Base-by-base conservation (phyloP, 1,140 invertebrate genomes). In the Saxidomus purpurata region DNA sequence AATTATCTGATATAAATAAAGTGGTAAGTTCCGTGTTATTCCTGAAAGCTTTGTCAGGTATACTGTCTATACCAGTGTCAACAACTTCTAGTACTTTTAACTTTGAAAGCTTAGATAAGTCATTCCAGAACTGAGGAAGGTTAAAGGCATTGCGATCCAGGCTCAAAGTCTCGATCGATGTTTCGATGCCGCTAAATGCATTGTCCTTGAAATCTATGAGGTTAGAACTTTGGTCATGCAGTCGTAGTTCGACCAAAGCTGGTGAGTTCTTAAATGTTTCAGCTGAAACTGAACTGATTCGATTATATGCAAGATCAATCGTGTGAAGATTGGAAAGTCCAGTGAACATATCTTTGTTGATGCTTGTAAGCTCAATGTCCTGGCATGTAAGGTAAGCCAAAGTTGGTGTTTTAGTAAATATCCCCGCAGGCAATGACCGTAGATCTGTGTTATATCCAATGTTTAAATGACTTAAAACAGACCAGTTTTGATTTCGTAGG, bases 311-410 rank as follows among this genome's bases (percentile, higher is more conserved):
- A 13, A 94, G 52, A 52, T 92, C 91, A 8, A 94, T 40, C 31
- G 71, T 83, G 69, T 91, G 81, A 11, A 94, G 82, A 47, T 74
- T 87, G 52, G 61, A 3, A 43, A 92, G 76, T n/a, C 76, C 90
- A 55, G 81, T 40, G 28, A 92, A 99, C 97, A n/a, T 98, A 97
- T 92, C 97, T 96, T 94, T 97, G 97, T 4, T 97, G 43, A 99
- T 97, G 0, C 97, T 98, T 15, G 97, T 96, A 87, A 99, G 95
- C 8, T 98, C 98, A 96, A 99, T 99, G 59, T 98, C 98, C 94
- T 99, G 98, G 77, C 99, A 96, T 11, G 98, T 98, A 49, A 99
- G 95, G 43, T 99, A 96, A 0, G 98, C 98, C 90, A 99, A 97
- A 25, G 97, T 97, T 2, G 97, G 97, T 95, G 98, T 98, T 59